Conservation (phyloP, 1,140 invertebrate genomes). For the Macrobrachium rosenbergii region DNA sequence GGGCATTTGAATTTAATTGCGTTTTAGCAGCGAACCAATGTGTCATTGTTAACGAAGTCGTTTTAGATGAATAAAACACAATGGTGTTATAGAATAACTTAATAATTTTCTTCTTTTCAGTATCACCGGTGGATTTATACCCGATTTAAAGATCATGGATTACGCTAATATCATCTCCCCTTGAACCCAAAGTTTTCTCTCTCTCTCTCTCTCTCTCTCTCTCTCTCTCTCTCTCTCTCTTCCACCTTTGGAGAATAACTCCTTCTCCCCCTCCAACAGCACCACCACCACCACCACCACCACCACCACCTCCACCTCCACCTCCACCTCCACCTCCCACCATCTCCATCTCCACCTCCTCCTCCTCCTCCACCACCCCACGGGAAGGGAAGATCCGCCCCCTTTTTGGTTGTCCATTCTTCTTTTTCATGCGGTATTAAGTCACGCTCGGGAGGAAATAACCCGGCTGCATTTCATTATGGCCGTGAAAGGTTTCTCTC, state of each 20-base stretch:
- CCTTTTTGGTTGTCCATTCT: neutral
- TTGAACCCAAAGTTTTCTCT: neutral
- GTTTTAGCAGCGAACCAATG: too few relatives aligned
- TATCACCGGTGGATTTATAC: neutral
- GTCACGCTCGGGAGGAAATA: too few relatives aligned
- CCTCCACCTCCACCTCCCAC: neutral
- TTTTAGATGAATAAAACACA: too few relatives aligned
- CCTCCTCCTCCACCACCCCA: neutral
- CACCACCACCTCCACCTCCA: neutral
- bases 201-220: neutral
- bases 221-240: neutral
- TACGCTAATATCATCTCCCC: too few relatives aligned
- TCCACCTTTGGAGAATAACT: neutral
- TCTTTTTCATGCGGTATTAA: neutral
- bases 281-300: neutral
- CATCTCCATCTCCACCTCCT: neutral
- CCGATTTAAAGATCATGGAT: too few relatives aligned
- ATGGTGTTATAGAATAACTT: too few relatives aligned
- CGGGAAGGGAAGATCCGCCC: neutral
- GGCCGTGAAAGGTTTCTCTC: too few relatives aligned
- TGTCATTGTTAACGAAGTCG: too few relatives aligned
- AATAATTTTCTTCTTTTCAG: too few relatives aligned
- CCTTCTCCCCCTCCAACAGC: neutral
- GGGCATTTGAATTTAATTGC: too few relatives aligned
- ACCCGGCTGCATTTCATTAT: too few relatives aligned